A percentile compares a stretch with the other conserved stretches of the same genome.
These are phyloP conservation scores for Ligdia adustata DNA, from an alignment of 2,888 invertebrate genomes.

Conservation along the genomic window DNA sequence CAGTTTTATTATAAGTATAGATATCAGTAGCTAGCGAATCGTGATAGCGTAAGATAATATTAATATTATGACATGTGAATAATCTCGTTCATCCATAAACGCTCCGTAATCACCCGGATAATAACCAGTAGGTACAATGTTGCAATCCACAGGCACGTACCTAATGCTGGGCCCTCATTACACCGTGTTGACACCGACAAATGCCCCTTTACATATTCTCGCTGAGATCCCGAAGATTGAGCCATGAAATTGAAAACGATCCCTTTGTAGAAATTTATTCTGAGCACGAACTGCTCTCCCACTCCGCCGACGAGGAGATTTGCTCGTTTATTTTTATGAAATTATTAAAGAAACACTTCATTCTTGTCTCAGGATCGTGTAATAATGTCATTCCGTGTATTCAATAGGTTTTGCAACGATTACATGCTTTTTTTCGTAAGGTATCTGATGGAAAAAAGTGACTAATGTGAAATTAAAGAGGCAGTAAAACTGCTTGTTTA, in stretches of 20 bases:
- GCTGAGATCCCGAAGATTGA: conserved; percentile 82
- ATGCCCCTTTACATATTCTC: conserved; percentile 82
- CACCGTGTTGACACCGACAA: conserved; percentile 81
- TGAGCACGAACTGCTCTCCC: conserved; percentile 79
- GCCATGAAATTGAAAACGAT: conserved; percentile 84
- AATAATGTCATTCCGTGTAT: conserved; percentile 36
- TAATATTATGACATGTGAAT: too few relatives aligned
- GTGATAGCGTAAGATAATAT: too few relatives aligned
- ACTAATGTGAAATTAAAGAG: too few relatives aligned
- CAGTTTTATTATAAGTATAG: too few relatives aligned
- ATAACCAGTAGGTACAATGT: conserved; percentile 41
- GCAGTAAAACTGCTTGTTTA: too few relatives aligned
- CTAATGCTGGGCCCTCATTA: conserved; percentile 79
- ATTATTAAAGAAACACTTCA: conserved; percentile 77
- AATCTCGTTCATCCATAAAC: too few relatives aligned
- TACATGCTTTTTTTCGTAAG: conserved; percentile 6
- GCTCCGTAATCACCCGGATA: conserved; percentile 22
- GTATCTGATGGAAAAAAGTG: too few relatives aligned
- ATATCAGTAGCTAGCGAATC: too few relatives aligned
- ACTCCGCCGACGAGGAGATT: conserved; percentile 77
- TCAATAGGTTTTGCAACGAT: conserved; percentile 11
- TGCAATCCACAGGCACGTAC: conserved; percentile 65
- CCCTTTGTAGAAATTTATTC: conserved; percentile 83
- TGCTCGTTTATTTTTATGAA: conserved; percentile 83
- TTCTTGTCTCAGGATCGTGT: conserved; percentile 56